These are phyloP conservation scores for Bombycilla garrulus DNA, from an alignment of 2,113 vertebrate species.

Conservation along the genomic window DNA sequence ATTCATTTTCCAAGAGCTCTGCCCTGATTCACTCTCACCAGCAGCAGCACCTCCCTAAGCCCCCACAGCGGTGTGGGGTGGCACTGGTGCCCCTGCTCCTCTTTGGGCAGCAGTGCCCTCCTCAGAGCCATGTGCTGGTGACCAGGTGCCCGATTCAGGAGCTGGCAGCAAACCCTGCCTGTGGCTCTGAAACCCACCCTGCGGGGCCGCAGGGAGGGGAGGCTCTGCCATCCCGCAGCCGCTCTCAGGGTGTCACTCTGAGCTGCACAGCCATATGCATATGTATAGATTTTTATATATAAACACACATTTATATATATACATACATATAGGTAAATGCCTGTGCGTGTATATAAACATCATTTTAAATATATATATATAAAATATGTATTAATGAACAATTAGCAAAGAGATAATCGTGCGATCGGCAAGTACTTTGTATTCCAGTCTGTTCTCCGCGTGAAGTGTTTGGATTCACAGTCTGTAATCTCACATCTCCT, in stretches of 20 bases:
- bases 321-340: not conserved
- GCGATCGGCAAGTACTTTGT: not conserved
- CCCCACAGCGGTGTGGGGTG: accelerated
- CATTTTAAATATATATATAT: not conserved
- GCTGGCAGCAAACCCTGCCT: not conserved
- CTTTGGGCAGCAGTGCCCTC: not conserved
- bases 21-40: not conserved
- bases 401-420: not conserved
- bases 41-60: not conserved
- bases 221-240: accelerated
- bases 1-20: not conserved
- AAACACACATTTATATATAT: not conserved
- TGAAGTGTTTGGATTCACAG: not conserved
- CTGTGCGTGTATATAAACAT: not conserved
- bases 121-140: accelerated
- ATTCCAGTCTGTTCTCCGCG: not conserved
- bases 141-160: accelerated
- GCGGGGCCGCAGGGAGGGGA: too few relatives aligned
- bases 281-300: not conserved
- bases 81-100: too few relatives aligned
- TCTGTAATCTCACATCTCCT: not conserved
- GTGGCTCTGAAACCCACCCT: accelerated
- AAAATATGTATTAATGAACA: not conserved
- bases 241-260: accelerated
- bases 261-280: not conserved